These are phyloP conservation scores for Amblyornis subalaris DNA, from an alignment of 2,113 vertebrate species.

Conservation along the genomic window DNA sequence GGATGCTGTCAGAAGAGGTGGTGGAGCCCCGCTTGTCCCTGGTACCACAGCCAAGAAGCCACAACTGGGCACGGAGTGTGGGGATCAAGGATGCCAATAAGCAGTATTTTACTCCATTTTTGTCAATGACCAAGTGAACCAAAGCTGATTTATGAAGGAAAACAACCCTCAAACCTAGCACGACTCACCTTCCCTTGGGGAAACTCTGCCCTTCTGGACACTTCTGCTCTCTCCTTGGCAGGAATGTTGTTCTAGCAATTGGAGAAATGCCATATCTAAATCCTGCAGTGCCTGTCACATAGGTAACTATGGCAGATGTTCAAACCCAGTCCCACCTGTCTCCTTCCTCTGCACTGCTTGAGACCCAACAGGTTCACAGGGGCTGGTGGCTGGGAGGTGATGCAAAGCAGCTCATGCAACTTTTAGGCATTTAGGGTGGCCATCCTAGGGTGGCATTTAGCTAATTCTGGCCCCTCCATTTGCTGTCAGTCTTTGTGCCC, in stretches of 20 bases:
- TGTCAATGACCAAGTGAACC: background rate
- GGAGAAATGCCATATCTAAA: background rate
- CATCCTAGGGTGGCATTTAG: background rate
- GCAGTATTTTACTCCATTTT: background rate
- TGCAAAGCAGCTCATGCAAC: background rate
- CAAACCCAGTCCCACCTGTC: background rate
- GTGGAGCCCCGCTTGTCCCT: background rate
- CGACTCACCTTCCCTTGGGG: background rate
- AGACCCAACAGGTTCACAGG: fast-evolving
- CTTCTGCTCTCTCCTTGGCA: background rate
- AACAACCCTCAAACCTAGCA: background rate
- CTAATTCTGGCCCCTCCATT: background rate
- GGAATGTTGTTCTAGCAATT: background rate
- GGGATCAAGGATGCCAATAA: background rate
- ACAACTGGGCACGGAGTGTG: fast-evolving
- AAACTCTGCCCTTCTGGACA: background rate
- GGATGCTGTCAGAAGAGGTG: background rate
- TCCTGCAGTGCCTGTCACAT: fast-evolving
- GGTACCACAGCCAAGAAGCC: background rate
- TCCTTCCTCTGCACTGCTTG: background rate
- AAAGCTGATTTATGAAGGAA: background rate
- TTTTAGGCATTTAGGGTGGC: too few species aligned
- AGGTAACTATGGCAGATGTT: fast-evolving
- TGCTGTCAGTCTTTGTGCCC: background rate
- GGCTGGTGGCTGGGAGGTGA: background rate